Evolutionary conservation across 2,888 invertebrate genomes (phyloP).

Genomic region (Anaspis maculata): DNA sequence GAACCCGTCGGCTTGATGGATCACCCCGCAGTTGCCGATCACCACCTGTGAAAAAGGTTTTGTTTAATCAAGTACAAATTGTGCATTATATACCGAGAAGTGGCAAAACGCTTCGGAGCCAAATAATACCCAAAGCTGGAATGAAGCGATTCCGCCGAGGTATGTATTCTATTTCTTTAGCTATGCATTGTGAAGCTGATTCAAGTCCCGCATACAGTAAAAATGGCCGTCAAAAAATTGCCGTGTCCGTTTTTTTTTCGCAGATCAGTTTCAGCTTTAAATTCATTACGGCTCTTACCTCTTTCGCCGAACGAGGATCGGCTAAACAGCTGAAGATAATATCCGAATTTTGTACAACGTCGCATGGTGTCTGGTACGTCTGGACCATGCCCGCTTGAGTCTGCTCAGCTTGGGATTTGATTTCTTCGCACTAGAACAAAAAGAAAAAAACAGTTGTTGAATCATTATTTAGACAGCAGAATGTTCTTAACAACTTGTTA

Average conservation of each 20-base stretch:
- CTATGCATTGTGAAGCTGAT: too few relatives aligned
- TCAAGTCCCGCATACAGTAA: too few relatives aligned
- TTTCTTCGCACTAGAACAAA: slow-evolving; percentile 35
- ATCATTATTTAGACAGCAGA: too few relatives aligned
- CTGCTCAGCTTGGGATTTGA: slow-evolving; percentile 34
- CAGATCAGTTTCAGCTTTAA: slow-evolving; percentile 2
- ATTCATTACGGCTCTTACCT: slow-evolving; percentile 64
- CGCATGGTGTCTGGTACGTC: slow-evolving; percentile 80
- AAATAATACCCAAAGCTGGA: too few relatives aligned
- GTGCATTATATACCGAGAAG: too few relatives aligned
- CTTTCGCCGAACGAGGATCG: slow-evolving; percentile 88
- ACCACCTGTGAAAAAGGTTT: too few relatives aligned
- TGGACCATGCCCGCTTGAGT: slow-evolving; percentile 60
- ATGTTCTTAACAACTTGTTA: too few relatives aligned
- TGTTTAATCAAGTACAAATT: too few relatives aligned
- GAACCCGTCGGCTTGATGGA: slow-evolving; percentile 67
- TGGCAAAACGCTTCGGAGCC: too few relatives aligned
- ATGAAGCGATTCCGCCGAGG: too few relatives aligned
- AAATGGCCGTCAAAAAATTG: too few relatives aligned
- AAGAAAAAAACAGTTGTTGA: slow-evolving; percentile 1
- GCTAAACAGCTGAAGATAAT: slow-evolving; percentile 94
- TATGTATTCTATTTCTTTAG: too few relatives aligned
- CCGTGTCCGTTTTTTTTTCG: background rate
- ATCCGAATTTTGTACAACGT: slow-evolving; percentile 85
- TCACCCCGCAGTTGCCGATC: slow-evolving; percentile 90